Base-by-base conservation (phyloP, 2,888 invertebrate genomes). In the Ormyrus thymus region DNA sequence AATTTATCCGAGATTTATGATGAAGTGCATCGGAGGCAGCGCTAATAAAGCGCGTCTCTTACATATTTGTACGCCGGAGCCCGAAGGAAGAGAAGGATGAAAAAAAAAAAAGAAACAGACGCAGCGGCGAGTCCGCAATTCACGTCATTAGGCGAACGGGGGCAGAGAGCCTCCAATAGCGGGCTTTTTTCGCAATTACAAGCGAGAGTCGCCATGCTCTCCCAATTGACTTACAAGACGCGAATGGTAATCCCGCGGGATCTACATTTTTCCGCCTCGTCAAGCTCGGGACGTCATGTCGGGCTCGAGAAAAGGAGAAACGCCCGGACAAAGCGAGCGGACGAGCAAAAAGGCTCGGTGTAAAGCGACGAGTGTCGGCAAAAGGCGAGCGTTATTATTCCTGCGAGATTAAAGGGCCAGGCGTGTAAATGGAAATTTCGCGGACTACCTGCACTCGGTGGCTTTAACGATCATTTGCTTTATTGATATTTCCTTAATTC, bases 361-460 rank as follows among this genome's bases (percentile, higher is more conserved):
- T 50, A 65, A 50, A 50, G 13, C 65, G 51, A 10, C 11, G 46
- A 65, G 65, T 65, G 69, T 13, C 55, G 53, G 10, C 29, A 48
- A 61, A 58, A 53, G 55, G 13, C 45, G 15, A n/a, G 71, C 61
- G 79, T 77, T 71, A 75, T 81, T 81, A 79, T 79, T 77, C 75
- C 51, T 46, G 61, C 29, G 66, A 76, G 78, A 78, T 79, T 77
- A 74, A 76, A 78, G 80, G 46, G 65, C 58, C 43, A 61, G 29
- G 66, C 73, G 79, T 78, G 80, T 76, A 76, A 76, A 82, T 79
- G 76, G 73, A 72, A 79, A 80, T 69, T 73, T 80, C 79, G 62
- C 78, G 78, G 71, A 58, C 68, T 77, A 73, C 78, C 78, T 71
- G 75, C 55, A 2, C 45, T 5, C n/a, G n/a, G 43, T 4, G n/a